Evolutionary conservation across 2,888 invertebrate species (phyloP).

Genomic region (Parascotia fuliginaria): DNA sequence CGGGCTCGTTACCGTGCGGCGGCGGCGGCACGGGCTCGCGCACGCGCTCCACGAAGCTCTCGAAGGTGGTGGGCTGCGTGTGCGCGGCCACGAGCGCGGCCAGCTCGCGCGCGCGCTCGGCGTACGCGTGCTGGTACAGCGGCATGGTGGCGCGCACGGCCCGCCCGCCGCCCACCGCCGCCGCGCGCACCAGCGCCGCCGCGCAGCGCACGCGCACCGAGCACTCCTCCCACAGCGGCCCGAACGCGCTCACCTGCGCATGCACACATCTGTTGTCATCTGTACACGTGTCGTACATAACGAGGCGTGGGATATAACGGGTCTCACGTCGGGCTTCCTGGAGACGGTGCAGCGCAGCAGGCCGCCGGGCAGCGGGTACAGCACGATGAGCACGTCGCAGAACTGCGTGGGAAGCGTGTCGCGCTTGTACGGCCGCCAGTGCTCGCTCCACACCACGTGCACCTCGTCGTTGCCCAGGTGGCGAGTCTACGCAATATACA

Average conservation of each 20-base stretch:
- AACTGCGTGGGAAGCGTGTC: conserved; percentile 99
- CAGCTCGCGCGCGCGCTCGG: conserved; percentile 94
- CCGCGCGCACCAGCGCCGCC: conserved; percentile 93
- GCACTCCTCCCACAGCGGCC: conserved; percentile 97
- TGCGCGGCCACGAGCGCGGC: conserved; percentile 94
- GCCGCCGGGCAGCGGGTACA: conserved; percentile 96
- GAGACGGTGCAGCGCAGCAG: conserved; percentile 95
- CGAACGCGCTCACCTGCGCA: conserved; percentile 94
- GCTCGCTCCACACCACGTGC: conserved; percentile 99
- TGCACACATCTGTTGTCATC: background rate
- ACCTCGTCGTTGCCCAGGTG: conserved; percentile 99
- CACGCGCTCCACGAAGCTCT: conserved; percentile 88
- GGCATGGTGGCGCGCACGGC: conserved; percentile 95
- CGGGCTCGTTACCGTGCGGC: conserved; percentile 13
- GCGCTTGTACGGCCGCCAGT: conserved; percentile 96
- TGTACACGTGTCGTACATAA: too few relatives aligned
- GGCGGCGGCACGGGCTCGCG: conserved; percentile 62
- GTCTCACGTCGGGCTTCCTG: conserved; percentile 92
- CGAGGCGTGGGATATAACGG: background rate
- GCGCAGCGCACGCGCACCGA: conserved; percentile 85
- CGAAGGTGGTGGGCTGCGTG: conserved; percentile 95
- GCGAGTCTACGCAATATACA: conserved; percentile 86
- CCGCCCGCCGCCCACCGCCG: conserved; percentile 96
- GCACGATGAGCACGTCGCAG: conserved; percentile 98
- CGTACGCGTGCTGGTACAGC: conserved; percentile 96